phyloP scores from a whole-genome alignment of 1,140 invertebrate species.

The Diorhabda carinulata region DNA sequence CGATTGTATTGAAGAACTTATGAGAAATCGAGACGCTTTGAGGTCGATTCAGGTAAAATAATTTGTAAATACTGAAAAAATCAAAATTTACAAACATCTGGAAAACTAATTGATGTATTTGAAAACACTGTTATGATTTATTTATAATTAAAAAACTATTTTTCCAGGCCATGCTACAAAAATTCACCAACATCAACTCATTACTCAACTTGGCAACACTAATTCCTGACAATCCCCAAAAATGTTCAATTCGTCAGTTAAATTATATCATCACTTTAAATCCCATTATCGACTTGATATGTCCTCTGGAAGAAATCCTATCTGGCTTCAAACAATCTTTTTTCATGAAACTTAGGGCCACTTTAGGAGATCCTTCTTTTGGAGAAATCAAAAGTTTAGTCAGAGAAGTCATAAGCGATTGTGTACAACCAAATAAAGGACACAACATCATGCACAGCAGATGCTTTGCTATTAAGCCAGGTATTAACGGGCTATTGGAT shows the following conservation, averaged over 20 bases:
- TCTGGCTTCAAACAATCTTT: conserved; percentile 55
- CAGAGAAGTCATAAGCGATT: conserved; percentile 64
- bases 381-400: conserved; percentile 33
- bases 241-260: conserved; percentile 68
- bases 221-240: conserved; percentile 55
- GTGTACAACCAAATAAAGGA: conserved; percentile 60
- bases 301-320: conserved; percentile 61
- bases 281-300: conserved; percentile 67
- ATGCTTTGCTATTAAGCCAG: conserved; percentile 78
- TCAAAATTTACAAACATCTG: no score
- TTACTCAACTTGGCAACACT: conserved; percentile 54
- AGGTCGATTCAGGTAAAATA: conserved; percentile 39
- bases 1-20: conserved; percentile 71
- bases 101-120: no score
- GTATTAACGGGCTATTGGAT: conserved; percentile 71
- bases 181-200: conserved; percentile 49
- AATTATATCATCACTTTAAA: conserved; percentile 78
- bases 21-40: conserved; percentile 60
- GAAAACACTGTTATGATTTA: background rate
- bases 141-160: conserved; percentile 15
- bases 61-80: no score
- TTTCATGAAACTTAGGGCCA: conserved; percentile 46
- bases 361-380: conserved; percentile 35
- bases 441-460: conserved; percentile 73
- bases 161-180: conserved; percentile 33